Percentiles rank a stretch among this genome's conserved stretches.
Evolutionary conservation across 2,888 invertebrate genomes (phyloP).

Genomic region (Cataglyphis cursor): DNA sequence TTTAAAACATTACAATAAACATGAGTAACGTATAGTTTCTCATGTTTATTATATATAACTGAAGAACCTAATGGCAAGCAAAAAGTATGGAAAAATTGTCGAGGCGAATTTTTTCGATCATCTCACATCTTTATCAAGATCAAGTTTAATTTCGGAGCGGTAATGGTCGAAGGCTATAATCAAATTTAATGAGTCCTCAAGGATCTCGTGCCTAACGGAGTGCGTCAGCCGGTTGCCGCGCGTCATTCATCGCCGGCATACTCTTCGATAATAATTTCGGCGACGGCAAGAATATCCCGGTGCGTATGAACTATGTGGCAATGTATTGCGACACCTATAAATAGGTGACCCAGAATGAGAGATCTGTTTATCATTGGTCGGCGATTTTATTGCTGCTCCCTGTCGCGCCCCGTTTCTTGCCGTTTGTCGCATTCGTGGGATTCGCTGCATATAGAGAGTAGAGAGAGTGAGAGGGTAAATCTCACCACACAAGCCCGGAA

Average conservation of each 20-base stretch:
- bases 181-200: slow-evolving; percentile 33
- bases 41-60: neutral
- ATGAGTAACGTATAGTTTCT: neutral
- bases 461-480: neutral
- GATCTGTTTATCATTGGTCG: slow-evolving; percentile 79
- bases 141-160: slow-evolving; percentile 17
- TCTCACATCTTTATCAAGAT: neutral
- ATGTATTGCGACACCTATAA: slow-evolving; percentile 79
- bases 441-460: neutral
- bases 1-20: neutral
- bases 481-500: neutral
- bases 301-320: slow-evolving; percentile 71
- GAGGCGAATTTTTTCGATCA: neutral
- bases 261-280: slow-evolving; percentile 70
- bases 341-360: slow-evolving; percentile 83
- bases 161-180: slow-evolving; percentile 6
- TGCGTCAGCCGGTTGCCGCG: neutral
- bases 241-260: slow-evolving; percentile 44
- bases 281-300: slow-evolving; percentile 74
- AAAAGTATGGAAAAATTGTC: neutral
- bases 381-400: slow-evolving; percentile 78
- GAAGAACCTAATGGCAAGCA: neutral
- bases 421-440: slow-evolving; percentile 31
- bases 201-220: slow-evolving; percentile 19
- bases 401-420: slow-evolving; percentile 56